A percentile compares a stretch with the other conserved stretches of the same genome.
Conservation (phyloP, 2,113 vertebrate species). For the Gymnobelideus leadbeateri region DNA sequence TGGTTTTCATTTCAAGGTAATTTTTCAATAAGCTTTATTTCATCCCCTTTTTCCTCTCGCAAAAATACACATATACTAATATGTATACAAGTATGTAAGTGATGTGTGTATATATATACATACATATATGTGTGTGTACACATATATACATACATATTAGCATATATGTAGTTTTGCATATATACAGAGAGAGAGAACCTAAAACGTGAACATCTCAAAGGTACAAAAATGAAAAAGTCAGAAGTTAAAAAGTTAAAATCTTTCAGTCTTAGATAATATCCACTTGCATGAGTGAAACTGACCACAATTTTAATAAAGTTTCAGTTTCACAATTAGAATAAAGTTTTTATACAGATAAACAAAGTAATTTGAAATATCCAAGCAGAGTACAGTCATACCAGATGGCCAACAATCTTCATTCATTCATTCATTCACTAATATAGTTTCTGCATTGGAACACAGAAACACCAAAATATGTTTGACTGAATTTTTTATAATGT, state of each 20-base stretch:
- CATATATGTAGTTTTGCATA: not conserved
- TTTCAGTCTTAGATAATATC: conserved; percentile 8
- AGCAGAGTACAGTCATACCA: not conserved
- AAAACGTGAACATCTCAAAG: conserved; percentile 34
- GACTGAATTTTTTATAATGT: not conserved
- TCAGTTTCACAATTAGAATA: not conserved
- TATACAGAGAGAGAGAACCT: not conserved
- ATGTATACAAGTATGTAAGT: too few species aligned
- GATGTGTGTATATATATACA: too few species aligned
- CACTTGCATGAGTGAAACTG: not conserved
- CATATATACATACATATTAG: not conserved
- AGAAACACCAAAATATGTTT: not conserved
- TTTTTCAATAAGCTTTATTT: not conserved
- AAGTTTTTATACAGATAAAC: conserved; percentile 23
- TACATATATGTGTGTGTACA: not conserved
- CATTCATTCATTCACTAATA: not conserved
- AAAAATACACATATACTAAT: not conserved
- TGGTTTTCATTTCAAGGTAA: not conserved
- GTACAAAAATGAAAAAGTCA: not conserved
- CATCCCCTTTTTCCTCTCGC: not conserved
- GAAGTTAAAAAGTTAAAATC: not conserved
- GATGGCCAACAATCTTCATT: not conserved
- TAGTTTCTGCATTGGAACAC: not conserved
- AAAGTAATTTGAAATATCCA: conserved; percentile 33
- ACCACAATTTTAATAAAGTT: not conserved